Percentiles rank a stretch among this genome's conserved stretches.
Conservation (phyloP, 2,888 invertebrate genomes). For the Scaptomyza flava region DNA sequence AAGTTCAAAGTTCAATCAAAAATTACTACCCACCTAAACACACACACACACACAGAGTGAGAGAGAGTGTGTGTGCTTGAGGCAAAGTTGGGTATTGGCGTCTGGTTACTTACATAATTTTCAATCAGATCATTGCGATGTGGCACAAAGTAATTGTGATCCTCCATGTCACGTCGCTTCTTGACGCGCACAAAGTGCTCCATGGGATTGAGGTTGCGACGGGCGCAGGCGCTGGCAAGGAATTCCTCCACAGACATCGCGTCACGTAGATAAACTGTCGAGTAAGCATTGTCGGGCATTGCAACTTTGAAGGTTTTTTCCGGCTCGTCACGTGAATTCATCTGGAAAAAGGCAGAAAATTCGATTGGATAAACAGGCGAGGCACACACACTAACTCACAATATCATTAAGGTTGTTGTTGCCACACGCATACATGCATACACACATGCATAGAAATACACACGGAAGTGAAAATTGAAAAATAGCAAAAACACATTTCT, state of each 20-base stretch:
- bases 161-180: constrained; percentile 97
- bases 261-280: constrained; percentile 94
- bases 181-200: constrained; percentile 98
- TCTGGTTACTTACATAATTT: constrained; percentile 92
- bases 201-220: constrained; percentile 95
- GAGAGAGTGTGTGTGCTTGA: neutral
- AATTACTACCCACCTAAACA: constrained; percentile 15
- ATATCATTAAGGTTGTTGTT: constrained; percentile 58
- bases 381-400: constrained; percentile 41
- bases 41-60: neutral
- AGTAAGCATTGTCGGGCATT: constrained; percentile 92
- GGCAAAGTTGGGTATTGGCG: constrained; percentile 11
- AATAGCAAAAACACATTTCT: constrained; percentile 75
- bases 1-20: constrained; percentile 44
- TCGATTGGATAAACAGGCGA: constrained; percentile 69
- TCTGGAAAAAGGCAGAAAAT: constrained; percentile 86
- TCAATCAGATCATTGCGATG: constrained; percentile 97
- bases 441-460: constrained; percentile 27
- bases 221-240: constrained; percentile 95
- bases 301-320: constrained; percentile 96
- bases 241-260: constrained; percentile 98
- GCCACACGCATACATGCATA: constrained; percentile 19
- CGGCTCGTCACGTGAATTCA: constrained; percentile 93
- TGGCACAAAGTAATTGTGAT: constrained; percentile 98
- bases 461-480: constrained; percentile 77